A percentile compares a stretch with the other conserved stretches of the same genome.
Evolutionary conservation across 2,797 vertebrate genomes (phyloP).

Genomic region (Rhinophrynus dorsalis): DNA sequence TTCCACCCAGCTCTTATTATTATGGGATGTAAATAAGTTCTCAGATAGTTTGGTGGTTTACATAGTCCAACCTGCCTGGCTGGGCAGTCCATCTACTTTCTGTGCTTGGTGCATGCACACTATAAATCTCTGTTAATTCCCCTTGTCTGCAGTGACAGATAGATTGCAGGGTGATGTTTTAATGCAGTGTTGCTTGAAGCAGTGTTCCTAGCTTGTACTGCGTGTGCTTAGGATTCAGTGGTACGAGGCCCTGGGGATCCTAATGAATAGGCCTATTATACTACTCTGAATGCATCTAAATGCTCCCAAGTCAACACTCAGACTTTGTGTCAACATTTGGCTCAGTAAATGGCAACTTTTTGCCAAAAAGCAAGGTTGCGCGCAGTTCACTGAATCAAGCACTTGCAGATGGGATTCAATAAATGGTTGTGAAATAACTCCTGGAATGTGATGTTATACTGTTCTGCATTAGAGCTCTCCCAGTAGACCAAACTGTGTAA

Average conservation of each 20-base stretch:
- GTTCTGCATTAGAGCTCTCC: no score
- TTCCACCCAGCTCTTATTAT: no score
- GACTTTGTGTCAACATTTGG: constrained; percentile 82
- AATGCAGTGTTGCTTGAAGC: constrained; percentile 75
- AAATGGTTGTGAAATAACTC: constrained; percentile 19
- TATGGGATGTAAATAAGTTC: no score
- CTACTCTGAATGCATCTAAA: constrained; percentile 84
- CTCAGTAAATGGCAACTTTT: constrained; percentile 66
- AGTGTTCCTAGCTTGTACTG: constrained; percentile 71
- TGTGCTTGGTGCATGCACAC: background rate
- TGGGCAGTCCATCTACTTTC: background rate
- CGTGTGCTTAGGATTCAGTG: constrained; percentile 69
- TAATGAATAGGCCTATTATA: constrained; percentile 94
- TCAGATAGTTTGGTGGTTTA: no score
- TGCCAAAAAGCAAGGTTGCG: constrained; percentile 60
- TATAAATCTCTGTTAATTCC: constrained; percentile 57
- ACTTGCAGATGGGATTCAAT: constrained; percentile 29
- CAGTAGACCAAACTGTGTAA: no score
- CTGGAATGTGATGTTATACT: constrained; percentile 5
- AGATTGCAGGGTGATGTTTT: constrained; percentile 75
- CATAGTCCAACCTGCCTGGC: no score
- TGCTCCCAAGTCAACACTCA: constrained; percentile 76
- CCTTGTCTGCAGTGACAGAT: constrained; percentile 72
- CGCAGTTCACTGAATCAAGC: constrained; percentile 56
- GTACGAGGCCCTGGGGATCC: constrained; percentile 83